Evolutionary conservation across 2,797 vertebrate species (phyloP).

Genomic region (Pantherophis alleghaniensis): DNA sequence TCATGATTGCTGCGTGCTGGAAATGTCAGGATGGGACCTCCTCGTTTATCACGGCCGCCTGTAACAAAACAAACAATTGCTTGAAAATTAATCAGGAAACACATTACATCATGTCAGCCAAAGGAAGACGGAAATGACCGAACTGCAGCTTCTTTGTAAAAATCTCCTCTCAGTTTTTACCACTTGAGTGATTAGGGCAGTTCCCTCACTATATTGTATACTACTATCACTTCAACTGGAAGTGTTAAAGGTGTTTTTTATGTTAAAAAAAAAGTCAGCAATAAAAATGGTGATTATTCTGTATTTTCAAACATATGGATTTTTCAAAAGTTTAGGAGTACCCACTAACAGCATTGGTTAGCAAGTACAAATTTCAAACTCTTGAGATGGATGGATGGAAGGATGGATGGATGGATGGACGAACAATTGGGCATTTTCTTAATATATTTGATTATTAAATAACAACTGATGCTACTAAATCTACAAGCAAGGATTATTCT

Average conservation of each 20-base stretch:
- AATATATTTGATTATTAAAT: not conserved
- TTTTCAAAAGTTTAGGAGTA: not conserved
- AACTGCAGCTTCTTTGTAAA: slow-evolving; percentile 34
- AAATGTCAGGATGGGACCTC: slow-evolving; percentile 96
- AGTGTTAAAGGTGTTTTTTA: not conserved
- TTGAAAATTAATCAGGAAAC: slow-evolving; percentile 65
- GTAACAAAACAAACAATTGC: slow-evolving; percentile 56
- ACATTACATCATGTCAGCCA: slow-evolving; percentile 36
- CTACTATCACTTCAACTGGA: not conserved
- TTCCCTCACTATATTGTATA: not conserved
- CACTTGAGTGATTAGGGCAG: not conserved
- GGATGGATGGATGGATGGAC: too few relatives aligned
- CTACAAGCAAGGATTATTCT: not conserved
- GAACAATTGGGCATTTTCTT: not conserved
- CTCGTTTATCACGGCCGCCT: slow-evolving; percentile 97
- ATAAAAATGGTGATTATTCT: not conserved
- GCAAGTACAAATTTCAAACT: not conserved
- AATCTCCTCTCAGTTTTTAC: slow-evolving; percentile 29
- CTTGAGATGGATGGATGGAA: not conserved
- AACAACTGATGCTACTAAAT: not conserved
- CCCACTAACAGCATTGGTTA: not conserved
- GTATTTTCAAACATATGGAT: not conserved
- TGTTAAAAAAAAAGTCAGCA: not conserved
- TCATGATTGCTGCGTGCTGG: slow-evolving; percentile 97
- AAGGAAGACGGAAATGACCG: slow-evolving; percentile 53